Evolutionary conservation across 1,140 invertebrate genomes (phyloP).

Genomic region (Amyelois transitella): DNA sequence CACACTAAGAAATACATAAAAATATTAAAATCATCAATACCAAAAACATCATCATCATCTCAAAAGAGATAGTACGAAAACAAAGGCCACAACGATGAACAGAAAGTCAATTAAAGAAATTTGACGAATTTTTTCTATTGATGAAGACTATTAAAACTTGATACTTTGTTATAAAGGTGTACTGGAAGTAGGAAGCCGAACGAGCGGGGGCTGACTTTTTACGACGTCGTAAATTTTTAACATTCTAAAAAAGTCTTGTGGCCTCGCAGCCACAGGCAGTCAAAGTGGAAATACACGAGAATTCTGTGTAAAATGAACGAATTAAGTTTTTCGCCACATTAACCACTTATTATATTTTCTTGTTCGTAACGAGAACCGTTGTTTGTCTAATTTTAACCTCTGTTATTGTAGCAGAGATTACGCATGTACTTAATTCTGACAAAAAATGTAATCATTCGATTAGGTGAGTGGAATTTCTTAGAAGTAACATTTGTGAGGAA

Average conservation of each 20-base stretch:
- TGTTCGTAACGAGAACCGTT: neutral
- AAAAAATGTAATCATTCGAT: no score
- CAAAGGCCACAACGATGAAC: no score
- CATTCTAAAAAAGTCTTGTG: slow-evolving; percentile 45
- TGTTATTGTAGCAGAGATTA: no score
- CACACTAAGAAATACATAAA: no score
- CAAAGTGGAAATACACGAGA: neutral
- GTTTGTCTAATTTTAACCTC: neutral
- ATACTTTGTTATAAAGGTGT: neutral
- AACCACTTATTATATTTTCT: neutral
- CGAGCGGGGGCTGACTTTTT: slow-evolving; percentile 49
- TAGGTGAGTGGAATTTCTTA: no score
- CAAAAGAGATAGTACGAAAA: no score
- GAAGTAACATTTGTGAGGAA: no score
- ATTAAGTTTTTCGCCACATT: neutral
- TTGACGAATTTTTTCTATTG: no score
- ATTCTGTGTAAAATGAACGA: neutral
- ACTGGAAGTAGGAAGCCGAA: slow-evolving; percentile 24
- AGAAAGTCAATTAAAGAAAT: no score
- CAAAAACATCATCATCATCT: no score
- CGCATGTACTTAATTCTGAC: no score
- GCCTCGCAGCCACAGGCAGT: neutral
- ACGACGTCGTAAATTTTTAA: slow-evolving; percentile 67
- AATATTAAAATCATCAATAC: no score
- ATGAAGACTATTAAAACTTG: slow-evolving; percentile 8